Evolutionary conservation across 2,888 invertebrate species (phyloP).

Genomic region (Chironomus riparius): DNA sequence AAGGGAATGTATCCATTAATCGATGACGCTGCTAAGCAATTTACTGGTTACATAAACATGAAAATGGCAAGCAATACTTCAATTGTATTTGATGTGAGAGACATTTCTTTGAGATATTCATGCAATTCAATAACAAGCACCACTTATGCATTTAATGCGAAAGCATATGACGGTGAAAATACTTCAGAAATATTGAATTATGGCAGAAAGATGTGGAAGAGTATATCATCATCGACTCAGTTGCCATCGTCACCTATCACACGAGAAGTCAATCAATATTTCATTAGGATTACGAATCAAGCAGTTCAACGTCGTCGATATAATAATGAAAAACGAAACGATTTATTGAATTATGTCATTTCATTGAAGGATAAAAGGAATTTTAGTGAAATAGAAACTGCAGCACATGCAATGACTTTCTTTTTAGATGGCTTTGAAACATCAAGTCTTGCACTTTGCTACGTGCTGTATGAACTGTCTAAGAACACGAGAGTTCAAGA

Average conservation of each 20-base stretch:
- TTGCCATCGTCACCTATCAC: background rate
- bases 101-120: background rate
- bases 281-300: slow-evolving; percentile 29
- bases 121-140: background rate
- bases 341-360: slow-evolving; percentile 31
- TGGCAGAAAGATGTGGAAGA: background rate
- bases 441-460: background rate
- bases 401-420: background rate
- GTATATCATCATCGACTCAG: background rate
- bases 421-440: slow-evolving; percentile 9
- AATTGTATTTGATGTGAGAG: background rate
- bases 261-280: slow-evolving; percentile 28
- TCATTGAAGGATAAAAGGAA: slow-evolving; percentile 30
- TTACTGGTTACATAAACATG: background rate
- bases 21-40: background rate
- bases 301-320: slow-evolving; percentile 29
- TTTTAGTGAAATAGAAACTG: background rate
- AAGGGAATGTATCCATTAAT: slow-evolving; percentile 12
- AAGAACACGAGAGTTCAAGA: slow-evolving; percentile 5
- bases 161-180: background rate
- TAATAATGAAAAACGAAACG: slow-evolving; percentile 29
- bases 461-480: background rate
- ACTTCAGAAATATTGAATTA: background rate
- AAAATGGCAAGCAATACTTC: background rate
- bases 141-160: background rate